Conservation (phyloP, 2,797 vertebrate genomes). For the Bufotes viridis region DNA sequence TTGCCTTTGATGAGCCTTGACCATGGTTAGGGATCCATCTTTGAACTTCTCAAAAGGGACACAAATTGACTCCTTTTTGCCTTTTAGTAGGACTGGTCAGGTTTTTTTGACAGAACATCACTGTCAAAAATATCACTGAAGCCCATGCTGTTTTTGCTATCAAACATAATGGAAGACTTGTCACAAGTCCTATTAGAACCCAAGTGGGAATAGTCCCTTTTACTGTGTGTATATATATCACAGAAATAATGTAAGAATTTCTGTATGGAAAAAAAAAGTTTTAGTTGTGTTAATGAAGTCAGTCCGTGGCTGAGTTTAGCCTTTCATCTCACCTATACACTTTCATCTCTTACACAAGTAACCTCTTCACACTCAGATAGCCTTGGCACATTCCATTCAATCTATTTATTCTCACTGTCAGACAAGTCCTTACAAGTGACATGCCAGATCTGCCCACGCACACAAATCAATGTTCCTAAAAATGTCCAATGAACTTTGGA, state of each 20-base stretch:
- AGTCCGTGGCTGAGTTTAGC: not conserved
- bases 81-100: no score
- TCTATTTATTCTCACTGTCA: slow-evolving; percentile 2
- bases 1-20: no score
- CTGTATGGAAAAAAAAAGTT: not conserved
- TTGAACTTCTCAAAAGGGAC: no score
- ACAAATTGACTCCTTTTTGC: not conserved
- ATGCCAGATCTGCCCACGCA: slow-evolving; percentile 17
- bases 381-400: slow-evolving; percentile 7
- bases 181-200: not conserved
- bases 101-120: no score
- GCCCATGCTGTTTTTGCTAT: not conserved
- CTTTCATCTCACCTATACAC: not conserved
- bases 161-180: not conserved
- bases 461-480: not conserved
- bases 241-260: no score
- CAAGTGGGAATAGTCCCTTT: no score
- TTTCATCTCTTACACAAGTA: not conserved
- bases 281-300: no score
- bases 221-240: no score
- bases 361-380: not conserved
- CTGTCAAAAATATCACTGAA: no score
- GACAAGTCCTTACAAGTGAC: slow-evolving; percentile 28
- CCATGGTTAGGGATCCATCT: no score
- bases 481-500: not conserved